Evolutionary conservation across 2,888 invertebrate genomes (phyloP).

Genomic region (Athetis lepigone): DNA sequence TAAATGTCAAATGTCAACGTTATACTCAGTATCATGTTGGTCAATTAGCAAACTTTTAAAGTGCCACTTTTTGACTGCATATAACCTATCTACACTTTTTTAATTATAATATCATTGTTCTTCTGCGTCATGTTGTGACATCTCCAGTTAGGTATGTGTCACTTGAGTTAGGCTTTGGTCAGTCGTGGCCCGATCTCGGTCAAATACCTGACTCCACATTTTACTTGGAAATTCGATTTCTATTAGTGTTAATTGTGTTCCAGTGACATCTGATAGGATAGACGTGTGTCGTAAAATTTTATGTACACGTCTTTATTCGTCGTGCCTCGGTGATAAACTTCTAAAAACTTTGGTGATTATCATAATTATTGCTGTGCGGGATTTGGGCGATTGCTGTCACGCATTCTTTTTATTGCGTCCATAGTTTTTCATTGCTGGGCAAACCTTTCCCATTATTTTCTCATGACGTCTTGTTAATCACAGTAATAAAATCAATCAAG

Average conservation of each 20-base stretch:
- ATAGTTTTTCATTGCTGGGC: not conserved
- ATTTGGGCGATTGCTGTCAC: constrained; percentile 9
- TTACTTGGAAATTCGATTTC: constrained; percentile 61
- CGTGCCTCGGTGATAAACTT: constrained; percentile 50
- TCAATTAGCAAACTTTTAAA: no score
- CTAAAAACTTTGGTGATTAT: constrained; percentile 50
- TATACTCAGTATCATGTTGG: no score
- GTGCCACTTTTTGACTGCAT: no score
- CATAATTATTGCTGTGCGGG: constrained; percentile 48
- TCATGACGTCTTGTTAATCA: not conserved
- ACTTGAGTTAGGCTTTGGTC: constrained; percentile 34
- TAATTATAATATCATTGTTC: no score
- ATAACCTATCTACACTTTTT: no score
- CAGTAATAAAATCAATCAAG: not conserved
- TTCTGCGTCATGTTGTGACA: no score
- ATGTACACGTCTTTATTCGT: constrained; percentile 58
- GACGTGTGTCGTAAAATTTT: constrained; percentile 61
- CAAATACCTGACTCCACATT: constrained; percentile 47
- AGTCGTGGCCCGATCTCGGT: constrained; percentile 39
- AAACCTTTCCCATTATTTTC: constrained; percentile 1
- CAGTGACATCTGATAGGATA: constrained; percentile 52
- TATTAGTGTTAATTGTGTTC: constrained; percentile 62
- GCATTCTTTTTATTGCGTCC: constrained; percentile 15
- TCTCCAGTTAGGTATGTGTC: constrained; percentile 12
- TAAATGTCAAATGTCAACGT: no score